phyloP scores from a whole-genome alignment of 1,140 invertebrate species.

The Sitobion miscanthi region DNA sequence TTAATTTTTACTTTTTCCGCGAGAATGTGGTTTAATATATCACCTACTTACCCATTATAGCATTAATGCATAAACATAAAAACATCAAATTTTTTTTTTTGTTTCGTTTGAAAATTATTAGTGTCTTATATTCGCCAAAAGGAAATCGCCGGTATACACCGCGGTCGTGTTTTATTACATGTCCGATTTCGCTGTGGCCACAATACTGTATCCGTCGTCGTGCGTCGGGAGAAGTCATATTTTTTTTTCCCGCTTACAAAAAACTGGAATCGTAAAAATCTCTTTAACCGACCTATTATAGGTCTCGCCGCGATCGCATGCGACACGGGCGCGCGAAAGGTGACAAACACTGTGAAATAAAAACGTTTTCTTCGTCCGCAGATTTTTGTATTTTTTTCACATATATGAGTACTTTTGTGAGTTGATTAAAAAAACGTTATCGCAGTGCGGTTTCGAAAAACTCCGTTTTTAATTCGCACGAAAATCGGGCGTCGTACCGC shows the following conservation, averaged over 20 bases:
- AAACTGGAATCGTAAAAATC: neutral
- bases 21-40: neutral
- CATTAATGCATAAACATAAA: neutral
- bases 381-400: neutral
- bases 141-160: neutral
- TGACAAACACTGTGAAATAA: neutral
- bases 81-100: neutral
- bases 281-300: neutral
- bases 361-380: neutral
- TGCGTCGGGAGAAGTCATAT: neutral
- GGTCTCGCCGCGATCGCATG: neutral
- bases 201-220: neutral
- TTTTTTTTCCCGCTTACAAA: neutral
- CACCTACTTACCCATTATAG: no score
- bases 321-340: no score
- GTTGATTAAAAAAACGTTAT: neutral
- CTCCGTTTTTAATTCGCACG: constrained; percentile 1
- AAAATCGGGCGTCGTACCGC: neutral
- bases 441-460: neutral
- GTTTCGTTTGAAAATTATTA: neutral
- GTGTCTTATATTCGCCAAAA: neutral
- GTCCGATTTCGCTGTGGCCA: neutral
- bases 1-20: neutral
- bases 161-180: neutral
- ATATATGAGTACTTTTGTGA: no score